These are phyloP conservation scores for Tragopan temminckii DNA, from an alignment of 2,797 vertebrate species.

Conservation along the genomic window DNA sequence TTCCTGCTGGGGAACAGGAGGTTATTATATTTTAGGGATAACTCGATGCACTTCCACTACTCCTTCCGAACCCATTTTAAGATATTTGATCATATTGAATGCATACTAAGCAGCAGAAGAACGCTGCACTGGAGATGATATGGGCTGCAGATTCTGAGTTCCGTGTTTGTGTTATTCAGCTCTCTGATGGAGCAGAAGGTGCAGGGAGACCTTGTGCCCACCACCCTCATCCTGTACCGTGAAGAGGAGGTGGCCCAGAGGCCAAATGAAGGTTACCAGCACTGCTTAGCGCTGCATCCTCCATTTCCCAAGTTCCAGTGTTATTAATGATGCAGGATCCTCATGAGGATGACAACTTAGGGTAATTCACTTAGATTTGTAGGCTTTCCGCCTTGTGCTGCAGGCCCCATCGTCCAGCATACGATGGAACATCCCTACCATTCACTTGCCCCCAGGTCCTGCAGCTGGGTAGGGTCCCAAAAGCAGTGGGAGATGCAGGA, in stretches of 20 bases:
- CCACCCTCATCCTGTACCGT: accelerated
- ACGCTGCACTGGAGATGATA: background rate
- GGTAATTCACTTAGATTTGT: background rate
- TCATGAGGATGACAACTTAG: background rate
- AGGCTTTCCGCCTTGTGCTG: background rate
- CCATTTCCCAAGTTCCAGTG: background rate
- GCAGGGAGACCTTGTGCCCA: background rate
- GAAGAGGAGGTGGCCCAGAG: background rate
- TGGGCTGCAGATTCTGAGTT: background rate
- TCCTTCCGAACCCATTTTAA: background rate
- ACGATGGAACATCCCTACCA: background rate
- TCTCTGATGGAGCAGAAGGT: background rate
- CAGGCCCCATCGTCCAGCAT: background rate
- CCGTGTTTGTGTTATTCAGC: background rate
- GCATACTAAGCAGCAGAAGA: background rate
- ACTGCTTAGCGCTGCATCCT: background rate
- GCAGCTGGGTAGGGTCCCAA: background rate
- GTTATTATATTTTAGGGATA: background rate
- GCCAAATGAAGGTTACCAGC: background rate
- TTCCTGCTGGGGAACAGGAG: constrained; percentile 7
- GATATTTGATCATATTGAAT: background rate
- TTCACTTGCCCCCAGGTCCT: background rate
- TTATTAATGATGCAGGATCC: background rate
- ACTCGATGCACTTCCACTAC: background rate
- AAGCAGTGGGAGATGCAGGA: background rate